A percentile compares a stretch with the other conserved stretches of the same genome.
These are phyloP conservation scores for Nomada lathburiana DNA, from an alignment of 2,888 invertebrate species.

Conservation along the genomic window DNA sequence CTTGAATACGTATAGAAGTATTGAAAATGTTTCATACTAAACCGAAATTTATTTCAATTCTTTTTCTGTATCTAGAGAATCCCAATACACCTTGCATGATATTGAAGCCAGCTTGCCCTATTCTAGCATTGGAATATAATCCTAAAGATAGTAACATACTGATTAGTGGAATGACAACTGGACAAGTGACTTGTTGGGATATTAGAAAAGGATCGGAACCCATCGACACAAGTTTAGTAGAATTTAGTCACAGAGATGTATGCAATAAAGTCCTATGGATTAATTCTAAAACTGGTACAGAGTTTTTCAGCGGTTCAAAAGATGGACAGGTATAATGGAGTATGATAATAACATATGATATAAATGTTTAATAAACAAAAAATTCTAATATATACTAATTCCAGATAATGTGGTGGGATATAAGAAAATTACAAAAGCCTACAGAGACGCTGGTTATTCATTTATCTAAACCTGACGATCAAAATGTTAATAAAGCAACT, in stretches of 20 bases:
- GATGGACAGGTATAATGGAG: constrained; percentile 92
- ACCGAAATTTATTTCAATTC: too few species aligned
- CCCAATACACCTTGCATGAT: constrained; percentile 81
- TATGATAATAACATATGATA: background rate
- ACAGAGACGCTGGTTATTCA: constrained; percentile 90
- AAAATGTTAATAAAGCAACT: constrained; percentile 88
- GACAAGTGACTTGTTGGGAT: constrained; percentile 91
- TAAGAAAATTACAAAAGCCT: constrained; percentile 90
- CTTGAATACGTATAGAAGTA: background rate
- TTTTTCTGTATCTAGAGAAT: constrained; percentile 75
- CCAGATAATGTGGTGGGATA: constrained; percentile 89
- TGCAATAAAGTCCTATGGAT: constrained; percentile 96
- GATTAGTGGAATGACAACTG: constrained; percentile 80
- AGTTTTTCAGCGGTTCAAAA: constrained; percentile 96
- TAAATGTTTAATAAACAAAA: background rate
- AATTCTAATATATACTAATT: constrained; percentile 23
- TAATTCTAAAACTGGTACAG: constrained; percentile 96
- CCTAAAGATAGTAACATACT: constrained; percentile 82
- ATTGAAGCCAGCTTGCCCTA: constrained; percentile 79
- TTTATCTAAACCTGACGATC: constrained; percentile 88
- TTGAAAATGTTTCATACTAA: too few species aligned
- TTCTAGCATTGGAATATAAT: constrained; percentile 81
- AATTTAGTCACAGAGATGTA: constrained; percentile 94
- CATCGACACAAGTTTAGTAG: constrained; percentile 91
- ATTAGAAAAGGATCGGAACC: constrained; percentile 93